Evolutionary conservation across 1,140 invertebrate genomes (phyloP), one percentile per base, ranked within the genome.

Genomic region (Gryllus bimaculatus): DNA sequence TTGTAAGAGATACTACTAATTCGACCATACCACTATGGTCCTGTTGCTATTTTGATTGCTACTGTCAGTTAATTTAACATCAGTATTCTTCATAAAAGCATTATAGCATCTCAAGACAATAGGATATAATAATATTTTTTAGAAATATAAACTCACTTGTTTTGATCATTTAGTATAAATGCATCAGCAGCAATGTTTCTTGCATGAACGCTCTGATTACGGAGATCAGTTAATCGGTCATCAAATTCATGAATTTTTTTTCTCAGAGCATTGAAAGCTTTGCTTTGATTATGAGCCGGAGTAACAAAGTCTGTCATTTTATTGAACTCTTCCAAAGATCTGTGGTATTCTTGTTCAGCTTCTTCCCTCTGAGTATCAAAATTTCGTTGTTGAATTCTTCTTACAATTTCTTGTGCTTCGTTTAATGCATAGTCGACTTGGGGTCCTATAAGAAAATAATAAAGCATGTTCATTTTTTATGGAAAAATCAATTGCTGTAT

Each of bases 361-460:
- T 87, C 86, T 18, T 86, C 84, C 8, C 84, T 82, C 20, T 81
- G 84, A 86, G 84, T 13, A 85, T 84, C 85, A 80, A 92, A 91
- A 78, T 89, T 86, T 8, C 89, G 89, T 77, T 85, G 85, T 79
- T 90, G 88, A 48, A 97, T 92, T 73, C 89, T 88, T 2, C 88
- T 13, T 20, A 95, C 86, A 7, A 94, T 92, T 0, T 89, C 84
- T 80, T 93, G 87, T 0, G 94, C 95, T 83, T 95, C 90, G 13
- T 89, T 86, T 7, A 96, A 82, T 0, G 94, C 92, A 20, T 89
- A 90, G 76, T 96, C 95, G 0, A 95, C 89, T 84, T 93, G 93
- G 0, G 92, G 92, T 47, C 91, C 89, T 74, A 83, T 47, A 73
- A 39, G 26, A 5, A 39, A 39, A 39, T 1, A 39, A 39, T 39